phyloP scores from a whole-genome alignment of 2,888 invertebrate species.

The Dynastes maya region DNA sequence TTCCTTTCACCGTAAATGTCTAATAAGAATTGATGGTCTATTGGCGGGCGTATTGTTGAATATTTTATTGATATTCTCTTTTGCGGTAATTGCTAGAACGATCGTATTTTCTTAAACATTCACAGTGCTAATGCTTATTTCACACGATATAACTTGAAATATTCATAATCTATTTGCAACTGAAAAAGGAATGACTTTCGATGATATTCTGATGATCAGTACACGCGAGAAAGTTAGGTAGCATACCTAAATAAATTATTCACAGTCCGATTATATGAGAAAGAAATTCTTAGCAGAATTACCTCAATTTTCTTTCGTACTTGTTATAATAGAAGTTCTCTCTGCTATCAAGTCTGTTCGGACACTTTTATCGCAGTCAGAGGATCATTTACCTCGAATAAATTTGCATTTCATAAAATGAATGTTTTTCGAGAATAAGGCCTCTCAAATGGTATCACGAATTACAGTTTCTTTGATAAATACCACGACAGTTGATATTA shows the following conservation, averaged over 20 bases:
- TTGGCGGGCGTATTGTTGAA: conserved; percentile 1
- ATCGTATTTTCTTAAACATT: conserved; percentile 3
- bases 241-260: background rate
- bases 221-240: background rate
- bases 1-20: background rate
- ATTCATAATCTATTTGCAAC: background rate
- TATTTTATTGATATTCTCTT: conserved; percentile 1
- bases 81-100: background rate
- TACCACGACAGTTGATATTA: background rate
- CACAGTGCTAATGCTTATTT: background rate
- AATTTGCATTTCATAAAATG: conserved; percentile 35
- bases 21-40: background rate
- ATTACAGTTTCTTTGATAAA: conserved; percentile 13
- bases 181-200: background rate
- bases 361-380: conserved; percentile 21
- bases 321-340: too few relatives aligned
- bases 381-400: conserved; percentile 43
- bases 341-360: too few relatives aligned
- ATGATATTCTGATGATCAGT: background rate
- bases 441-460: conserved; percentile 16
- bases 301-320: background rate
- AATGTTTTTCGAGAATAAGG: conserved; percentile 18
- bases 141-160: conserved; percentile 15
- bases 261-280: background rate
- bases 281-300: background rate